Evolutionary conservation across 1,140 invertebrate species (phyloP), one percentile per base, ranked within the genome.

Genomic region (Pseudomyrmex cubaensis): DNA sequence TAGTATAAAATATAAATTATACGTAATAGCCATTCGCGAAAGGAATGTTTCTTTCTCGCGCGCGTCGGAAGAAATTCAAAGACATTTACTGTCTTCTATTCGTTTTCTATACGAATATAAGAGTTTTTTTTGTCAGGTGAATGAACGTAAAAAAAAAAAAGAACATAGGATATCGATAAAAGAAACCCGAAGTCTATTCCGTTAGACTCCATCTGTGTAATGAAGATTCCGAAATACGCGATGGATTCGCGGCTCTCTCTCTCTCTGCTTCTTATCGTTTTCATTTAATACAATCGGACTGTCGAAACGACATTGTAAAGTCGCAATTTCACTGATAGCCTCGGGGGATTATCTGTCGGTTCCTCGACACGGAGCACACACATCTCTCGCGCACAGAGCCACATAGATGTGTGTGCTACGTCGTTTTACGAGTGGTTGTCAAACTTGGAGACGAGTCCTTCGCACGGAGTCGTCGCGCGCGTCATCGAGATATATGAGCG

Each of bases 1-100:
- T 12, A 57, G 35, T 48, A 69, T 78, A 70, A 70, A 78, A 48
- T 57, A 78, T 25, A 78, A 69, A 78, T 77, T 67, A 67, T 69
- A 8, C 54, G 12, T 78, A 78, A 78, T 70, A 57, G 20, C 4
- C 35, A 5, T 35, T 35, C 10, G 15, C 57, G 20, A 69, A 66
- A 64, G 10, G 15, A 78, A 70, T 69, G 52, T 15, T 25, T 25
- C 50, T 69, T 1, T 57, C 52, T 17, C 15, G 13, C 25, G 25
- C 25, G 25, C 35, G 35, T 35, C 7, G 35, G 35, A 35, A 35
- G 35, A 35, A 35, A 35, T 35, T 35, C 35, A 35, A 35, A 35
- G 35, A 35, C 5, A 35, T 35, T 35, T 7, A 7, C 35, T 35
- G 7, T 35, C 35, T 35, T 35, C 5, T 35, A 35, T 7, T 7